phyloP scores from a whole-genome alignment of 64 coral and sea anemone species.

The Pocillopora verrucosa region DNA sequence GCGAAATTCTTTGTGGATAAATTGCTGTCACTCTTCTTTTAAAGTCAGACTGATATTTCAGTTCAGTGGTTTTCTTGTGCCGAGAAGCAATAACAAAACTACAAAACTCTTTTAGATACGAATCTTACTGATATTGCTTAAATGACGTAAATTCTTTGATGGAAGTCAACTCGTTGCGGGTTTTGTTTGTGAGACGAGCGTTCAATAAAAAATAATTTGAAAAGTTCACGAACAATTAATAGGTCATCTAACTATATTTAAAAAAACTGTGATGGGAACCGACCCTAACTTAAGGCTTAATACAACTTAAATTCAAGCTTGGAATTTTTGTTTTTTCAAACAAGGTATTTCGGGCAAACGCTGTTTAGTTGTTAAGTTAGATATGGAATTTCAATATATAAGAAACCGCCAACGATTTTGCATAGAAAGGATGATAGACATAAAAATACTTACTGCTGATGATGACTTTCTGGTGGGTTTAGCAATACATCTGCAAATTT shows the following conservation, averaged over 20 bases:
- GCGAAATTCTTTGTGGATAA: slow-evolving; percentile 15
- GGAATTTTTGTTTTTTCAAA: neutral
- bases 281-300: neutral
- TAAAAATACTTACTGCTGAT: neutral
- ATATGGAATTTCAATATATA: slow-evolving; percentile 18
- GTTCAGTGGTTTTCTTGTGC: neutral
- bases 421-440: neutral
- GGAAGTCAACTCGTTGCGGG: neutral
- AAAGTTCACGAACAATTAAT: neutral
- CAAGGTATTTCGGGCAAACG: neutral
- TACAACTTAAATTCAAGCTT: neutral
- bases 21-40: slow-evolving; percentile 8
- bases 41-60: neutral
- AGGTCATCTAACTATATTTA: neutral
- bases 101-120: neutral
- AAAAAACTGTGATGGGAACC: neutral
- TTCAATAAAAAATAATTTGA: neutral
- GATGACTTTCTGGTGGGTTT: neutral
- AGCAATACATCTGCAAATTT: slow-evolving; percentile 21
- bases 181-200: neutral
- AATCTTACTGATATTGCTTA: slow-evolving; percentile 21
- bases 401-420: neutral
- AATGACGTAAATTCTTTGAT: slow-evolving; percentile 43
- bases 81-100: neutral
- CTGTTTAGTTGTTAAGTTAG: slow-evolving; percentile 14